These are phyloP conservation scores for Callorhinus ursinus DNA, from an alignment of 2,113 vertebrate genomes.

Conservation along the genomic window DNA sequence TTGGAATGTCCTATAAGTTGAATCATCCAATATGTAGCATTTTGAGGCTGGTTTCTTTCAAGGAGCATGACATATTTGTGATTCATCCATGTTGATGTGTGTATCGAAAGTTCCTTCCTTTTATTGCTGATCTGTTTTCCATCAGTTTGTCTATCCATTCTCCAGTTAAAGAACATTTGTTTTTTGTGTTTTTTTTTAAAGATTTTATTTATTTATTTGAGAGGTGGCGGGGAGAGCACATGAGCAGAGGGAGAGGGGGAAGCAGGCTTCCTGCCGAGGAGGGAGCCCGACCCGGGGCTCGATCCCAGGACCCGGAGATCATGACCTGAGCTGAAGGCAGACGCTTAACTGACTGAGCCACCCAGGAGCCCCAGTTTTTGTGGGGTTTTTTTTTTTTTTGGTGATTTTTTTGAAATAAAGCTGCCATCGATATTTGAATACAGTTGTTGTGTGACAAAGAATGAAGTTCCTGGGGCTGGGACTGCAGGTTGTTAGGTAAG, in stretches of 20 bases:
- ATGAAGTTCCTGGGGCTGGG: too few species aligned
- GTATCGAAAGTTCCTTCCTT: neutral
- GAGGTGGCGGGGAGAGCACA: too few species aligned
- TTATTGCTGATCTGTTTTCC: fast-evolving
- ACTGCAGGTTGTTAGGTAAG: fast-evolving
- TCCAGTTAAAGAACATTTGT: neutral
- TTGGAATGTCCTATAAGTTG: fast-evolving
- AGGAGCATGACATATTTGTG: fast-evolving
- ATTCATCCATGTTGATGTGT: fast-evolving
- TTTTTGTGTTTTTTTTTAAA: neutral
- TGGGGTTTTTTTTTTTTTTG: neutral
- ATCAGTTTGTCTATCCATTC: fast-evolving
- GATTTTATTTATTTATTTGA: neutral
- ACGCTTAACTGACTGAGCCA: too few species aligned
- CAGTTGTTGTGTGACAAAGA: neutral
- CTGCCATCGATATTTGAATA: neutral
- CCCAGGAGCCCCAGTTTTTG: too few species aligned
- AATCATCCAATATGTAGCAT: fast-evolving
- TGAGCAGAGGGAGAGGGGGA: too few species aligned
- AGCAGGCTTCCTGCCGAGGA: too few species aligned
- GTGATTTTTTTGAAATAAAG: neutral
- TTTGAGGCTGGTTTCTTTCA: neutral
- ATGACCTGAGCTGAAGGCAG: too few species aligned
- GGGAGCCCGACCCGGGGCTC: too few species aligned
- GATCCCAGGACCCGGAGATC: too few species aligned